Evolutionary conservation across 1,140 invertebrate species (phyloP), one percentile per base, ranked within the genome.

Genomic region (Heterodera carotae): DNA sequence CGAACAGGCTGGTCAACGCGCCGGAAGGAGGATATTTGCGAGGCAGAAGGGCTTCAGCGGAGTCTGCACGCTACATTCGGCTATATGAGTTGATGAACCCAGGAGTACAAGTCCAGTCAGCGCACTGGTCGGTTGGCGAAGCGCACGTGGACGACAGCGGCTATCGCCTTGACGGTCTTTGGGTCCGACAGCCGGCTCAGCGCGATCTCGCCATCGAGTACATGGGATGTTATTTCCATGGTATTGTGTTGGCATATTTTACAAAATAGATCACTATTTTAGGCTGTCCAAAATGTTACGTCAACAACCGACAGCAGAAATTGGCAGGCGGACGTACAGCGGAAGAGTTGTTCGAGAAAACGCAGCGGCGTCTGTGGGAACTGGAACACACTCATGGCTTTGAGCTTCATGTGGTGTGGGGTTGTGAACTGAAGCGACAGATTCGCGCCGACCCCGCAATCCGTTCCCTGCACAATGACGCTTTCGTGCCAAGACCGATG

Each of bases 141-240:
- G 74, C 74, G 2, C 31, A 36, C 48, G 34, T 75, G 2, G 69
- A 75, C 4, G 74, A 75, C 33, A 48, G 3, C 22, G 62, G 62
- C 27, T 69, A 75, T 22, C 62, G 74, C 7, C 69, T 66, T 29
- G 74, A 73, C 15, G 62, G 74, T 1, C 10, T 75, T 1, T n/a
- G n/a, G 8, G 22, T n/a, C 12, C n/a, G 62, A 27, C 6, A 53
- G 0, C 74, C 74, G 5, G 31, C 74, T 15, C 25, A 27, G 33
- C 69, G 74, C 10, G n/a, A 53, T 8, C 43, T 75, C 10, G 74
- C 68, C 6, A 69, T 75, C n/a, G 74, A 75, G 22, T 75, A 69
- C n/a, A 66, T 75, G 33, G 74, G 70, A 27, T 72, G 33, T n/a
- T 72, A 60, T 8, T 27, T 76, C 25, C 25, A n/a, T 29, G 12